Evolutionary conservation across 2,797 vertebrate genomes (phyloP).

Genomic region (Phrynocephalus guinanensis): DNA sequence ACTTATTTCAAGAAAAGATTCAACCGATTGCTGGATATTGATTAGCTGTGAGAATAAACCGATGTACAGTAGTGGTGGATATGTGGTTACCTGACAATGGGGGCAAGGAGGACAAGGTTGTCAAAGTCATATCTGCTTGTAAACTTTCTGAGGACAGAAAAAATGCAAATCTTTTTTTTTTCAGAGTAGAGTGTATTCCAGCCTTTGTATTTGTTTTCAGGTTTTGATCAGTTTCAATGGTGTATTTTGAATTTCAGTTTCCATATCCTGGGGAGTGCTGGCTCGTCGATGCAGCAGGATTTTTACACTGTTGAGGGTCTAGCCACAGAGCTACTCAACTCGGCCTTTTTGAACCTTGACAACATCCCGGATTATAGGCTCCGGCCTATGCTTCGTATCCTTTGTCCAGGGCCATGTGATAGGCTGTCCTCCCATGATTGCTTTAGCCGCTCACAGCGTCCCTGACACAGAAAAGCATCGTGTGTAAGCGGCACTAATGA

Average conservation of each 20-base stretch:
- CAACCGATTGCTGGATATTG: background rate
- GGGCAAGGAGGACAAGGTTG: background rate
- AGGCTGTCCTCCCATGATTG: background rate
- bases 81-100: background rate
- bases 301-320: conserved; percentile 91
- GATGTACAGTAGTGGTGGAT: background rate
- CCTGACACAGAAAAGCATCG: background rate
- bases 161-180: conserved; percentile 2
- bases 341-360: conserved; percentile 89
- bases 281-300: conserved; percentile 90
- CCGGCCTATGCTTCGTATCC: conserved; percentile 95
- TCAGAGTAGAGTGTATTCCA: background rate
- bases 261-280: conserved; percentile 90
- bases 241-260: conserved; percentile 79
- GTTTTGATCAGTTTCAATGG: conserved; percentile 14
- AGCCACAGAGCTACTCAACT: conserved; percentile 85
- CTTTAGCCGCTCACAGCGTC: background rate
- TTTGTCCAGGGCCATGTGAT: conserved; percentile 60
- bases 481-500: background rate
- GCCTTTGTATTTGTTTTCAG: conserved; percentile 12
- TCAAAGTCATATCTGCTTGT: background rate
- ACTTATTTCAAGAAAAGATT: background rate
- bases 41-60: background rate
- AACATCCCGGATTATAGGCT: conserved; percentile 93
- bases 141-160: background rate